A percentile compares a stretch with the other conserved stretches of the same genome.
Conservation (phyloP, 2,797 vertebrate species). For the Varecia variegata region DNA sequence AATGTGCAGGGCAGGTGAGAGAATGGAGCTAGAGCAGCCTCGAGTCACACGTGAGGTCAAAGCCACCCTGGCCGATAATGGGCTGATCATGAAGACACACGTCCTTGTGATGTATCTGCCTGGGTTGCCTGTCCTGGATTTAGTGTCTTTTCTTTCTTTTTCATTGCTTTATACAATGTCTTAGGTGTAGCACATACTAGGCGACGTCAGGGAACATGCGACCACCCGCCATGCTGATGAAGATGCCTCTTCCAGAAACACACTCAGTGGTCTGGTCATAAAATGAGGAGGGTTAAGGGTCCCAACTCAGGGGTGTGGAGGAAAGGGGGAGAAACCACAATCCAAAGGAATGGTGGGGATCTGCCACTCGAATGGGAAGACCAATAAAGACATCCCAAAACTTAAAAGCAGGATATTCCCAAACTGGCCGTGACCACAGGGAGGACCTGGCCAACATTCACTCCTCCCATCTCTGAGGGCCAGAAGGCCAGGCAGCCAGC, state of each 20-base stretch:
- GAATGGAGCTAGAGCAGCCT: neutral
- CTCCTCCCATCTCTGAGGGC: neutral
- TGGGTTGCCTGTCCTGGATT: too few species aligned
- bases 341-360: neutral
- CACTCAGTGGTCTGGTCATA: neutral
- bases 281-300: too few species aligned
- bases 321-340: neutral
- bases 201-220: accelerated
- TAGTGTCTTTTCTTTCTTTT: neutral
- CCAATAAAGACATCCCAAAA: neutral
- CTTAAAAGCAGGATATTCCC: neutral
- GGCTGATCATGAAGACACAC: neutral
- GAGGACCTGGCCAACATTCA: neutral
- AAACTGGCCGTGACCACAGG: neutral
- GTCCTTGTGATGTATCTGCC: neutral
- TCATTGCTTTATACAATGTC: too few species aligned
- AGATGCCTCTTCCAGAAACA: neutral
- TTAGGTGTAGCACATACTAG: accelerated
- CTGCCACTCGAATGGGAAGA: neutral
- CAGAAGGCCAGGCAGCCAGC: neutral
- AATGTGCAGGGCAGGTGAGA: neutral
- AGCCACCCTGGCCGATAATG: neutral
- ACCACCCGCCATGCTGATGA: neutral
- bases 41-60: neutral
- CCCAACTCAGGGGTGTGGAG: neutral